These are phyloP conservation scores for Acromyrmex heyeri DNA, from an alignment of 1,140 invertebrate genomes.

Conservation along the genomic window DNA sequence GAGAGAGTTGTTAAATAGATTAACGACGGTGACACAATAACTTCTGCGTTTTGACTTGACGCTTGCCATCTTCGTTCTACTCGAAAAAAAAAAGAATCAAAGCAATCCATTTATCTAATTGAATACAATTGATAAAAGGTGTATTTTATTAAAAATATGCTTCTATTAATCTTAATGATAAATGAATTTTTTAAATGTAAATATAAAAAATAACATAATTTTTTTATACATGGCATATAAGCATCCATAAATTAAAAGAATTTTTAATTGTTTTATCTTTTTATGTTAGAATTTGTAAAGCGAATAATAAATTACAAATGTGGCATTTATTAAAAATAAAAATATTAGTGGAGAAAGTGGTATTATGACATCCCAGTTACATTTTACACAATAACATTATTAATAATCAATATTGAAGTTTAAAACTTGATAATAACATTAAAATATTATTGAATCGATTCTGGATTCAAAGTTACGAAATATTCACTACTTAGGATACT, in stretches of 20 bases:
- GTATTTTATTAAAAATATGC: background rate
- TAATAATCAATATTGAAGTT: too few species aligned
- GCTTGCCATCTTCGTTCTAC: conserved; percentile 4
- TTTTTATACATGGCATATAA: background rate
- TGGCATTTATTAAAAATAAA: background rate
- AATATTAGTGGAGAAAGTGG: too few species aligned
- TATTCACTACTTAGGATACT: too few species aligned
- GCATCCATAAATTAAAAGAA: background rate
- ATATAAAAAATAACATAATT: background rate
- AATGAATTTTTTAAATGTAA: background rate
- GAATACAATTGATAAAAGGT: background rate
- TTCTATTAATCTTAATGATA: background rate
- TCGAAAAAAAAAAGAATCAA: background rate
- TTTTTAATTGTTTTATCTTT: background rate
- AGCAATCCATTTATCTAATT: background rate
- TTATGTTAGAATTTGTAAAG: background rate
- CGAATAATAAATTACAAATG: background rate
- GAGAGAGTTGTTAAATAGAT: conserved; percentile 68
- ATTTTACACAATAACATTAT: too few species aligned
- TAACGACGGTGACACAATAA: conserved; percentile 52
- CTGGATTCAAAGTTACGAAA: too few species aligned
- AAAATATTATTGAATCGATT: too few species aligned
- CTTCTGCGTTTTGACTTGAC: conserved; percentile 66
- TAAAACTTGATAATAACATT: too few species aligned
- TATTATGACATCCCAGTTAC: too few species aligned